Evolutionary conservation across 2,797 vertebrate genomes (phyloP).

Genomic region (Eulemur mongoz): DNA sequence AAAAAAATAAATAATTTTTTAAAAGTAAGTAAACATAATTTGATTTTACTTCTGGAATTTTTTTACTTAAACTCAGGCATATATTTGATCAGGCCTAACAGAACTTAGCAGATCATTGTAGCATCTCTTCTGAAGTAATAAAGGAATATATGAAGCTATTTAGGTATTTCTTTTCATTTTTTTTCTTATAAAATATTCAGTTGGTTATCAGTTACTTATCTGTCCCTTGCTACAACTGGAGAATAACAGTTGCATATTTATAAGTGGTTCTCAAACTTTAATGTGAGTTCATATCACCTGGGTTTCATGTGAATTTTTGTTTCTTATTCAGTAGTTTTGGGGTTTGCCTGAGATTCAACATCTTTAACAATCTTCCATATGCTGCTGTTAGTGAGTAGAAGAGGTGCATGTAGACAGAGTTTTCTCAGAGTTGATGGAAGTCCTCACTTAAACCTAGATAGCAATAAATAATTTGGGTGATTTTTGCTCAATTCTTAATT

Average conservation of each 20-base stretch:
- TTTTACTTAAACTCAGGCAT: background rate
- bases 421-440: background rate
- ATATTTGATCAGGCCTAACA: background rate
- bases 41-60: background rate
- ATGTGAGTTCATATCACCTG: background rate
- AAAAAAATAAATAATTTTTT: background rate
- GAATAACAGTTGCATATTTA: background rate
- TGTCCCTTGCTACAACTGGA: background rate
- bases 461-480: background rate
- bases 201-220: background rate
- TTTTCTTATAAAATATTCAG: background rate
- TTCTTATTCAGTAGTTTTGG: background rate
- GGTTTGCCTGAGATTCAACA: background rate
- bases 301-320: background rate
- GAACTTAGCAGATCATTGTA: constrained; percentile 4
- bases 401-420: background rate
- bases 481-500: background rate
- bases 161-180: background rate
- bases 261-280: background rate
- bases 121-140: constrained; percentile 33
- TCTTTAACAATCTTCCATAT: background rate
- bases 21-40: background rate
- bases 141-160: background rate
- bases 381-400: background rate
- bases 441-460: background rate